Base-by-base conservation (phyloP, 2,797 vertebrate species). In the Tolypeutes matacus region DNA sequence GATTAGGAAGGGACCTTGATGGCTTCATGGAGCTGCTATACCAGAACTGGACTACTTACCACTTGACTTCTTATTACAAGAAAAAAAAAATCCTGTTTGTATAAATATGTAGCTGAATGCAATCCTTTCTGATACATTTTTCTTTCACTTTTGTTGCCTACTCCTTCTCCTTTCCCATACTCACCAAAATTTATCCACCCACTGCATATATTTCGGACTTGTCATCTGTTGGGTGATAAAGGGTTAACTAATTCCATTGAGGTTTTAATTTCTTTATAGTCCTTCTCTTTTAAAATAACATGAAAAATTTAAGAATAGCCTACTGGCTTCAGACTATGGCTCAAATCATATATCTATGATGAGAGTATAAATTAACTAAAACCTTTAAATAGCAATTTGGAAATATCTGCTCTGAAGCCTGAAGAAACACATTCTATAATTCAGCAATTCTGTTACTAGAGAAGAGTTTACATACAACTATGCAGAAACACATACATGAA, bases 201-300 rank as follows among this genome's bases (percentile, higher is more conserved):
- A 81, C 11, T 62, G 27, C 27, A 39, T 62, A 73, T 64, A 81
- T 81, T 62, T 81, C 65, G 67, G 29, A 27, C 34, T 81, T 93
- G 29, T 73, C 46, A 65, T 87, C 34, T 39, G 39, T 56, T 53
- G 67, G 21, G 3, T 82, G 29, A 64, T 81, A 86, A 69, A 80
- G 8, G 72, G 12, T 14, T 36, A 86, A 36, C 23, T 87, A 81
- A 81, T 64, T 7, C 14, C 29, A 53, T 20, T 27, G 25, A 93
- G 46, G 67, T 62, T 80, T 73, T 65, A n/a, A 31, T 82, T 87
- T 87, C 34, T 73, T 91, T 80, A 60, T 31, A 86, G 27, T 88
- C n/a, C n/a, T 86, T 15, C 8, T 93, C 34, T 73, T 34, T 25
- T 75, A 83, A 29, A 27, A 73, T 56, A 46, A 81, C 21, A 56